These are phyloP conservation scores for Corvus cornix DNA, from an alignment of 2,113 vertebrate species.

Conservation along the genomic window DNA sequence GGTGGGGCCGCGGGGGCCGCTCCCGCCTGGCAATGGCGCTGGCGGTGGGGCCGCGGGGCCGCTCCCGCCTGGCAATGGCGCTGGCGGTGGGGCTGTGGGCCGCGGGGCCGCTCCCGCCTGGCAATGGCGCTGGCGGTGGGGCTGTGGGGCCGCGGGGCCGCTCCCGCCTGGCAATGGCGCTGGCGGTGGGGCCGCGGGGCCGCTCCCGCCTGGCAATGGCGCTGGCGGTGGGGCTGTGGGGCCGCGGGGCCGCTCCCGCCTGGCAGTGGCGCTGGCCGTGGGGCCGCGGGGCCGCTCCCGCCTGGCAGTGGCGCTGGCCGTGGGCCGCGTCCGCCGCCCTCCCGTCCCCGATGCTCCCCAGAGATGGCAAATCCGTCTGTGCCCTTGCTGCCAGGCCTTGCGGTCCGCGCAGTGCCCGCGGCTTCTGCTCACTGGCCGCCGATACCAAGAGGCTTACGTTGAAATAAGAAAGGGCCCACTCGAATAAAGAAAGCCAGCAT, in stretches of 20 bases:
- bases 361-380: rapidly evolving
- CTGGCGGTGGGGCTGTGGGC: too few species aligned
- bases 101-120: rapidly evolving
- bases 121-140: background rate
- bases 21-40: rapidly evolving
- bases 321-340: rapidly evolving
- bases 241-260: rapidly evolving
- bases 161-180: rapidly evolving
- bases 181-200: too few species aligned
- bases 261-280: rapidly evolving
- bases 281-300: rapidly evolving
- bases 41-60: too few species aligned
- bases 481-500: background rate
- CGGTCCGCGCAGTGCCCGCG: rapidly evolving
- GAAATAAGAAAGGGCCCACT: background rate
- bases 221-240: too few species aligned
- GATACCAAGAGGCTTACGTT: rapidly evolving
- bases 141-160: too few species aligned
- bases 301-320: rapidly evolving
- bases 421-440: rapidly evolving
- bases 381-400: background rate
- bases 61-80: too few species aligned
- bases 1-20: too few species aligned
- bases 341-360: rapidly evolving
- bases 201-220: rapidly evolving